Conservation (phyloP, 2,113 vertebrate genomes). For the Myodes glareolus region DNA sequence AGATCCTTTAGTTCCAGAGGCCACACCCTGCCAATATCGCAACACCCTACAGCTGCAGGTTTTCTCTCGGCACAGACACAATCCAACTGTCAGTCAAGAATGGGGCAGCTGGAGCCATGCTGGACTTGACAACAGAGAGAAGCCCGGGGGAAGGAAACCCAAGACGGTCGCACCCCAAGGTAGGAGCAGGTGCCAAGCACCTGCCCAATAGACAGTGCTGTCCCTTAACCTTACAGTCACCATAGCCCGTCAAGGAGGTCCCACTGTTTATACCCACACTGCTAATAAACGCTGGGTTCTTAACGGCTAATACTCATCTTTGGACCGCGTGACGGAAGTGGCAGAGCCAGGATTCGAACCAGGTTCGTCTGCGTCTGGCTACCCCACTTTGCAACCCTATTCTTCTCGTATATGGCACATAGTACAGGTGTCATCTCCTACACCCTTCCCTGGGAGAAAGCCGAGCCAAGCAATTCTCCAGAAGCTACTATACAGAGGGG, state of each 20-base stretch:
- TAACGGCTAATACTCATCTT: background rate
- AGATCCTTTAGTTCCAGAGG: background rate
- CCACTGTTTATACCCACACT: background rate
- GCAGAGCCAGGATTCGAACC: background rate
- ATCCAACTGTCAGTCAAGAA: background rate
- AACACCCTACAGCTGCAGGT: background rate
- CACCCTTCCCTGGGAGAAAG: background rate
- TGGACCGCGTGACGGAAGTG: background rate
- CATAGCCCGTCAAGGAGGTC: background rate
- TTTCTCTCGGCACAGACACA: background rate
- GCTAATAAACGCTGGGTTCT: background rate
- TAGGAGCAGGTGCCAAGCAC: background rate
- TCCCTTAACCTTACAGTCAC: background rate
- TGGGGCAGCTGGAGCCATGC: background rate
- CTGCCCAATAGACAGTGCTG: background rate
- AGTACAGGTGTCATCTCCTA: background rate
- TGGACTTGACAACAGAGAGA: background rate
- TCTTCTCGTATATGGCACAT: fast-evolving
- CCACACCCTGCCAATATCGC: background rate
- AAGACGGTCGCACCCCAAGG: background rate
- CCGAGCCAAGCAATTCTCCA: background rate
- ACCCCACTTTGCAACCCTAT: background rate
- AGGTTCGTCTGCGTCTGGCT: background rate
- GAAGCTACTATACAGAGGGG: background rate
- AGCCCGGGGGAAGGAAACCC: background rate